Percentiles rank a stretch among this genome's conserved stretches.
Conservation (phyloP, 1,140 invertebrate species). For the Aphidius gifuensis region DNA sequence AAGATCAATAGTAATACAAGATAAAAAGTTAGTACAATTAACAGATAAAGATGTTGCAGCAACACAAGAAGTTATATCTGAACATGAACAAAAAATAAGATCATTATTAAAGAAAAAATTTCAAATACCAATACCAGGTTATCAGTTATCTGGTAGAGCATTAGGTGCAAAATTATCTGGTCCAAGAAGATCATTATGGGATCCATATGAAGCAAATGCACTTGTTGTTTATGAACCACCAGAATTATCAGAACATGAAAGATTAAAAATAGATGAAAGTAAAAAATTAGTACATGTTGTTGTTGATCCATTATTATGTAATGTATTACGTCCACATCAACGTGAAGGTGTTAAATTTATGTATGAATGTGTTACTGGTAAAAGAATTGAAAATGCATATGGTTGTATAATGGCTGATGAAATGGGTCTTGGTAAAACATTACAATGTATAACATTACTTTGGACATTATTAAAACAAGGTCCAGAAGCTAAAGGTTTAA, state of each 20-base stretch:
- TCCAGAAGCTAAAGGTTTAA: conserved; percentile 78
- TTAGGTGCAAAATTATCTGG: conserved; percentile 72
- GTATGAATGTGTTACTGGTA: conserved; percentile 98
- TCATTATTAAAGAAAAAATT: conserved; percentile 87
- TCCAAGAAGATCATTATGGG: conserved; percentile 76
- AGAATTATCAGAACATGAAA: conserved; percentile 77
- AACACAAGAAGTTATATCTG: conserved; percentile 44
- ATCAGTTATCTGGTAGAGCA: conserved; percentile 70
- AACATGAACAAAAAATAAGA: conserved; percentile 71
- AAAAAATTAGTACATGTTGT: conserved; percentile 49
- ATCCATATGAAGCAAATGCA: conserved; percentile 92
- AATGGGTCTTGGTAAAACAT: conserved; percentile 95
- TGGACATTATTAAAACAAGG: conserved; percentile 92
- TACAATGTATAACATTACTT: conserved; percentile 95
- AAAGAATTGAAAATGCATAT: conserved; percentile 80
- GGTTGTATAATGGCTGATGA: conserved; percentile 99
- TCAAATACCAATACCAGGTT: conserved; percentile 92
- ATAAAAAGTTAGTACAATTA: conserved; percentile 41
- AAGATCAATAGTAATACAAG: conserved; percentile 38
- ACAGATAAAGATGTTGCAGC: conserved; percentile 40
- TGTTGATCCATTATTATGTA: conserved; percentile 87
- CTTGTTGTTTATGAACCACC: conserved; percentile 87
- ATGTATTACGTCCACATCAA: conserved; percentile 95
- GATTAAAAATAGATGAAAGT: conserved; percentile 67
- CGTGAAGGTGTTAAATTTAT: conserved; percentile 99